phyloP scores from a whole-genome alignment of 2,113 vertebrate genomes.

The Pelecanus crispus region DNA sequence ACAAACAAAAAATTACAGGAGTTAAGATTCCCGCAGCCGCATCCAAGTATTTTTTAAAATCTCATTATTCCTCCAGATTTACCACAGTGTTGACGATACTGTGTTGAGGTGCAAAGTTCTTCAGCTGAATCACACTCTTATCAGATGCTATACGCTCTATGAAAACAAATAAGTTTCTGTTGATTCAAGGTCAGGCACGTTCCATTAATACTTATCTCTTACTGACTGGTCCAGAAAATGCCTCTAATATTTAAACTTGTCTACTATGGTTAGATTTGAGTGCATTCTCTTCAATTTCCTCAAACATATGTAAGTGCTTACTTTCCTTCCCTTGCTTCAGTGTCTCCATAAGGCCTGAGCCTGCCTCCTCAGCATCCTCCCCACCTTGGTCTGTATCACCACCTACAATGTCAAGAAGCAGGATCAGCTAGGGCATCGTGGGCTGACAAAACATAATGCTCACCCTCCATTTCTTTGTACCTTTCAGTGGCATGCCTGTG shows the following conservation, averaged over 20 bases:
- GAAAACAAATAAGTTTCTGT: conserved; percentile 2
- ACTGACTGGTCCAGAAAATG: neutral
- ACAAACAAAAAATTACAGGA: neutral
- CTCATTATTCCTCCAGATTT: neutral
- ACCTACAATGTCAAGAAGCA: neutral
- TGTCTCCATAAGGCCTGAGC: neutral
- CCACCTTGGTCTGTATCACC: neutral
- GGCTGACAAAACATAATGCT: neutral
- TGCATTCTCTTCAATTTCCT: neutral
- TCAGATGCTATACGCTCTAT: neutral
- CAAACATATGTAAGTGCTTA: neutral
- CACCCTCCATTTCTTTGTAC: neutral
- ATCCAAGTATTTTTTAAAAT: neutral
- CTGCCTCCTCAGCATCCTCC: neutral
- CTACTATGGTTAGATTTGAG: neutral
- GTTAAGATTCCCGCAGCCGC: neutral
- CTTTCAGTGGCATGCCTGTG: neutral
- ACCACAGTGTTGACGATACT: neutral
- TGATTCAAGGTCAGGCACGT: conserved; percentile 2
- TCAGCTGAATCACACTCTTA: neutral
- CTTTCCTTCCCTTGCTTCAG: neutral
- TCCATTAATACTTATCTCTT: neutral
- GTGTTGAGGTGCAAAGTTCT: neutral
- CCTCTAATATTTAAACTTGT: neutral
- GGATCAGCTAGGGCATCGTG: neutral